A percentile compares a stretch with the other conserved stretches of the same genome.
These are phyloP conservation scores for Pseudochromis fuscus DNA, from an alignment of 2,797 vertebrate species.

Conservation along the genomic window DNA sequence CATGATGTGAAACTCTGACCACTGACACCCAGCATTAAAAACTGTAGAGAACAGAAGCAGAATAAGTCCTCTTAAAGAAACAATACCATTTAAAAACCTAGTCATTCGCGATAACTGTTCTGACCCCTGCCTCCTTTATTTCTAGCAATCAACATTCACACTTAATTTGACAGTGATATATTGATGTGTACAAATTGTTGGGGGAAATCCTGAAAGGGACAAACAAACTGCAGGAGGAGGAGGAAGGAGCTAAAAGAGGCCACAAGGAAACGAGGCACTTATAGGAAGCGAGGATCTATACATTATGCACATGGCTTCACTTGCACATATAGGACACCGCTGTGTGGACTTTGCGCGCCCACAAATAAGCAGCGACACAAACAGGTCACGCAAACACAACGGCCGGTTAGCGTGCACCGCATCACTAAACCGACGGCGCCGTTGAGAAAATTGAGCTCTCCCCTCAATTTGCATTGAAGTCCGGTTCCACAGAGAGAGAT, in stretches of 20 bases:
- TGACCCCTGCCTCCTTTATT: background rate
- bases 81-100: background rate
- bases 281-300: background rate
- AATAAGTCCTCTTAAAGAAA: too few species aligned
- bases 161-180: background rate
- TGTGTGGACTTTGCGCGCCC: background rate
- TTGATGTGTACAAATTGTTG: background rate
- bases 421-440: background rate
- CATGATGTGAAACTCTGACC: too few species aligned
- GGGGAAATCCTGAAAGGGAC: background rate
- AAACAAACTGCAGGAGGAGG: background rate
- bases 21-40: too few species aligned
- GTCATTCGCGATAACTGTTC: background rate
- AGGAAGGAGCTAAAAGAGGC: background rate
- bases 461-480: slow-evolving; percentile 15
- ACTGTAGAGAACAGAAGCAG: too few species aligned
- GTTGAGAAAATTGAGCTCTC: background rate
- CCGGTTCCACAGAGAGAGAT: slow-evolving; percentile 10
- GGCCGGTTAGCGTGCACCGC: background rate
- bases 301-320: background rate
- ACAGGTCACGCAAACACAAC: slow-evolving; percentile 22
- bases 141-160: background rate
- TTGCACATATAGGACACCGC: slow-evolving; percentile 6
- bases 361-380: slow-evolving; percentile 36
- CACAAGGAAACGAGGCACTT: background rate